These are phyloP conservation scores for Fulica atra DNA, from an alignment of 2,113 vertebrate species.

Conservation along the genomic window DNA sequence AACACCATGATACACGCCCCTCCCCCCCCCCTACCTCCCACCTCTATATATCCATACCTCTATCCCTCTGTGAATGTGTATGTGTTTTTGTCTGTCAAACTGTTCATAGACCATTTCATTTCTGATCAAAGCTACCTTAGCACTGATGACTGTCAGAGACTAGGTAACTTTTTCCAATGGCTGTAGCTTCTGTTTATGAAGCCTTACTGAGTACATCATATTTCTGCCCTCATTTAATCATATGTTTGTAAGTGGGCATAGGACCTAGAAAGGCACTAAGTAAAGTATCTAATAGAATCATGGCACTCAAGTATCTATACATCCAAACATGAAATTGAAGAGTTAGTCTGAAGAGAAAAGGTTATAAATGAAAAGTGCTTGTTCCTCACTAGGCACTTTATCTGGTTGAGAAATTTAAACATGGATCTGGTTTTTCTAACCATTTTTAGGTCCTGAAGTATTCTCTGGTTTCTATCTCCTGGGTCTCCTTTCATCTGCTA, in stretches of 20 bases:
- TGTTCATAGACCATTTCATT: neutral
- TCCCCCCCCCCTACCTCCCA: no score
- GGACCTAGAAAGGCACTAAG: neutral
- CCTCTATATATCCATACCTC: neutral
- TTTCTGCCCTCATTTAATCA: neutral
- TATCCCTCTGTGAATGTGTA: neutral
- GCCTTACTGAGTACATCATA: neutral
- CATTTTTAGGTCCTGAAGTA: neutral
- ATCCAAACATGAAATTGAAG: neutral
- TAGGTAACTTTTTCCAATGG: neutral
- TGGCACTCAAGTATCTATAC: neutral
- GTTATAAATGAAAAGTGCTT: accelerated
- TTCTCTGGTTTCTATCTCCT: neutral
- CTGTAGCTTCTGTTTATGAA: neutral
- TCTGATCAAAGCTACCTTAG: neutral
- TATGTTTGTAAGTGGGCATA: neutral
- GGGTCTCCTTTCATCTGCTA: neutral
- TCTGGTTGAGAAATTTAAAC: neutral
- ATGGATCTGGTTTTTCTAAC: accelerated
- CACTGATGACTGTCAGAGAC: neutral
- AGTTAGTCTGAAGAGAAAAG: neutral
- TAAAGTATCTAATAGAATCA: neutral
- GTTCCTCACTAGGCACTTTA: neutral
- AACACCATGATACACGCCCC: neutral
- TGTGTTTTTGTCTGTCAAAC: neutral